Base-by-base conservation (phyloP, 1,140 invertebrate genomes). In the Diorhabda carinulata region DNA sequence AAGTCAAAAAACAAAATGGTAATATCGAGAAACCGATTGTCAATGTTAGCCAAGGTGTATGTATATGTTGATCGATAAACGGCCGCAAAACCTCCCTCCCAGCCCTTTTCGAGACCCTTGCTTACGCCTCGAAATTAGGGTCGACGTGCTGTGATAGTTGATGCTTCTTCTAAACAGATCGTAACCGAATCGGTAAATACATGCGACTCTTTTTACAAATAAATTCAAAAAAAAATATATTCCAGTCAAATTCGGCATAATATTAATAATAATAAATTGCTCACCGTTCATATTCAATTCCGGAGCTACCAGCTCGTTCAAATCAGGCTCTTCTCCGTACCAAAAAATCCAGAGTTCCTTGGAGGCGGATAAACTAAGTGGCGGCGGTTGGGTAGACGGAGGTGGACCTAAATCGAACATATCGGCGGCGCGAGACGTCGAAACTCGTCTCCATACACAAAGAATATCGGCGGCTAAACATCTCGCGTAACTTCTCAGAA, bases 341-440 rank as follows among this genome's bases (percentile, higher is more conserved):
- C 97, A 98, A 85, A 99, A 98, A 79, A 98, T 93, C 97, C 97
- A 98, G 9, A 99, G 87, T 83, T 98, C 96, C 86, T 98, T 98
- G 81, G 92, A 89, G 71, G 88, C 88, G 77, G 88, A 86, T 59
- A 93, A 85, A 70, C 90, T 91, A 72, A 92, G 87, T 67, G 92
- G 91, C 45, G 85, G 83, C 44, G 84, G 84, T 57, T 87, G 86
- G 65, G 86, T 78, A 57, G 83, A 77, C 62, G 84, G 80, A 7
- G 81, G 84, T 66, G 86, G 85, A 4, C 84, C 83, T 76, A 87
- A 78, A 77, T 87, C 86, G 83, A 86, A 87, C 70, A 84, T 86
- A 76, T 86, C 92, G 57, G 81, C 90, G 70, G 79, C 79, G 58
- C 78, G 76, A 66, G 87, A 84, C 64, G 88, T 85, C 68, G 89